Conservation (phyloP, 2,888 invertebrate genomes). For the Lasioglossum zephyrum region DNA sequence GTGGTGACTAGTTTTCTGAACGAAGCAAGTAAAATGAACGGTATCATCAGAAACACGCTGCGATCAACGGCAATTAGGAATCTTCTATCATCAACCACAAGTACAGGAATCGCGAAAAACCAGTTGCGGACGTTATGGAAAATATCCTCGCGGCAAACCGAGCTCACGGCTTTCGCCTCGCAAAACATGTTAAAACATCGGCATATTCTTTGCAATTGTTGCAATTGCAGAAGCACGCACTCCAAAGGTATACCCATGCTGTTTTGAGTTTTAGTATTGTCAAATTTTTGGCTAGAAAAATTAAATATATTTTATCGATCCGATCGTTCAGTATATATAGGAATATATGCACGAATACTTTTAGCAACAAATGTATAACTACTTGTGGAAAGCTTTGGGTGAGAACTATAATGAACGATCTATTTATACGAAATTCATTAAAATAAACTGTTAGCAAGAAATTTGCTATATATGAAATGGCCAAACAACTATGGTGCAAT, state of each 20-base stretch:
- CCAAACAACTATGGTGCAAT: background rate
- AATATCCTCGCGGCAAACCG: conserved; percentile 86
- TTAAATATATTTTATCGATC: background rate
- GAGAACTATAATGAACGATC: background rate
- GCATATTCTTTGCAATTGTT: conserved; percentile 87
- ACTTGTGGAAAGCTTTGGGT: background rate
- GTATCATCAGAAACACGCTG: conserved; percentile 88
- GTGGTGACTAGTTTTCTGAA: background rate
- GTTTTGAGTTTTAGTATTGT: no score
- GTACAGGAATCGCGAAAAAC: conserved; percentile 86
- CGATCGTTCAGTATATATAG: background rate
- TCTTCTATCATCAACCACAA: conserved; percentile 83
- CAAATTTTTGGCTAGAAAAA: background rate
- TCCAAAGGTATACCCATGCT: conserved; percentile 87
- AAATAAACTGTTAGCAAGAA: background rate
- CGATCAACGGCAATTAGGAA: conserved; percentile 84
- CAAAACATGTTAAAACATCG: conserved; percentile 81
- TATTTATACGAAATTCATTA: background rate
- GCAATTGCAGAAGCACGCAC: conserved; percentile 88
- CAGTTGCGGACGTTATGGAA: conserved; percentile 91
- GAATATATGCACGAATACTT: background rate
- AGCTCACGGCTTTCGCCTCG: conserved; percentile 69
- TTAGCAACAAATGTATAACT: background rate
- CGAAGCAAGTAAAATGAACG: conserved; percentile 87
- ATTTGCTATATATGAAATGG: background rate